These are phyloP conservation scores for Cynopterus brachyotis DNA, from an alignment of 2,113 vertebrate species.

Conservation along the genomic window DNA sequence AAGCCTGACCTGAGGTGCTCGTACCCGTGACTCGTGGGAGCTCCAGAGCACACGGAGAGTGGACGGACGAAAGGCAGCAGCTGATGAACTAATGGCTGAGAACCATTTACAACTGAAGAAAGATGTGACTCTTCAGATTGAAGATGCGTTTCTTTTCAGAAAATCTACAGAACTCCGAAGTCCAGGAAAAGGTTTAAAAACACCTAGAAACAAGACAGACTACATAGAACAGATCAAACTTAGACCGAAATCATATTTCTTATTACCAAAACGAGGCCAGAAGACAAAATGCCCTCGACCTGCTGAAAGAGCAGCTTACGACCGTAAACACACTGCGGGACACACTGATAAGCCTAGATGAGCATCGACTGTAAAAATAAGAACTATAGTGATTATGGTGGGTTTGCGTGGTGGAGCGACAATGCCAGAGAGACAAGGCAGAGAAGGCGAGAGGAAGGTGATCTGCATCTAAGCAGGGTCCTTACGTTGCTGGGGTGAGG, in stretches of 20 bases:
- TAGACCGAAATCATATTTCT: not conserved
- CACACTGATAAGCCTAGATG: not conserved
- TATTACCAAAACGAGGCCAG: not conserved
- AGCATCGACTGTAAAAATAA: not conserved
- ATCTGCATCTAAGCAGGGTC: not conserved
- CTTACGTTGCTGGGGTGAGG: not conserved
- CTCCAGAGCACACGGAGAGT: not conserved
- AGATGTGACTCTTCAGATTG: not conserved
- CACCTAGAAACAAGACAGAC: not conserved
- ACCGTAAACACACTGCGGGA: not conserved
- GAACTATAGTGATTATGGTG: not conserved
- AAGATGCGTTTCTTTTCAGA: not conserved
- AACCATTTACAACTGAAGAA: not conserved
- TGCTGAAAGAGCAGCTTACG: not conserved
- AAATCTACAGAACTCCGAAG: not conserved
- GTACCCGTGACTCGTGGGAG: too few relatives aligned
- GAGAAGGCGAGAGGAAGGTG: not conserved
- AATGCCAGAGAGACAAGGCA: not conserved
- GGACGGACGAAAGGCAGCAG: not conserved
- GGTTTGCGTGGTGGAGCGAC: not conserved
- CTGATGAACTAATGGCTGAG: not conserved
- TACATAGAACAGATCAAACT: not conserved
- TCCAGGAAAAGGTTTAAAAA: slow-evolving; percentile 28
- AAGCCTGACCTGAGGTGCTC: rapidly evolving
- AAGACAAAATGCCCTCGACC: not conserved